Base-by-base conservation (phyloP, 2,888 invertebrate species). In the Ectemnius cavifrons region DNA sequence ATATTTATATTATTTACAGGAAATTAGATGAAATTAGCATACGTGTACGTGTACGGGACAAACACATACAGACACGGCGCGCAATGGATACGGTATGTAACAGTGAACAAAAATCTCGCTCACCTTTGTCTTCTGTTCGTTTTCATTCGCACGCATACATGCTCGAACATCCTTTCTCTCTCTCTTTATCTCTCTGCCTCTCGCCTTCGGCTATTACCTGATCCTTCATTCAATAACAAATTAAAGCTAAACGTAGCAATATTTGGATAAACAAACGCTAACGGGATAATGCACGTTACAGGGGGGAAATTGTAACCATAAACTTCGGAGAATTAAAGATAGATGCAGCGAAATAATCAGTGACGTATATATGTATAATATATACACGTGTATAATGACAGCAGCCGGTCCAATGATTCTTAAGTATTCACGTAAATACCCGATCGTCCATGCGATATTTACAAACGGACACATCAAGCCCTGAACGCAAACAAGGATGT, bases 1-100 rank as follows among this genome's bases (percentile, higher is more conserved):
- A 78, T 85, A 85, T 87, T 80, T 82, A 84, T 84, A 86, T 69
- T 86, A 88, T 88, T 82, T 87, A 88, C 86, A 88, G 77, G 82
- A 78, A 84, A 79, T 74, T 79, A 77, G 57, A 72, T 79, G 73
- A 74, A 67, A 80, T 76, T 75, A 79, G 77, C 70, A 71, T 78
- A 78, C 27, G 71, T 56, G 64, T 61, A 67, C 67, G 45, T 64
- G 66, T 70, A 60, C 63, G 49, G 63, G 70, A 64, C 70, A 80
- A 63, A 77, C 73, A 74, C 71, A 73, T 70, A 69, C 65, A 82
- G 52, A 71, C 71, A 69, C 68, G 71, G 64, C 64, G 62, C 49
- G 57, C 61, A 66, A 58, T 56, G 62, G 46, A 65, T 72, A 82
- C 72, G 74, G 76, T 81, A 73, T 76, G 74, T 71, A 59, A 70